A percentile compares a stretch with the other conserved stretches of the same genome.
phyloP scores from a whole-genome alignment of 1,140 invertebrate genomes.

The Drosophila micromelanica region DNA sequence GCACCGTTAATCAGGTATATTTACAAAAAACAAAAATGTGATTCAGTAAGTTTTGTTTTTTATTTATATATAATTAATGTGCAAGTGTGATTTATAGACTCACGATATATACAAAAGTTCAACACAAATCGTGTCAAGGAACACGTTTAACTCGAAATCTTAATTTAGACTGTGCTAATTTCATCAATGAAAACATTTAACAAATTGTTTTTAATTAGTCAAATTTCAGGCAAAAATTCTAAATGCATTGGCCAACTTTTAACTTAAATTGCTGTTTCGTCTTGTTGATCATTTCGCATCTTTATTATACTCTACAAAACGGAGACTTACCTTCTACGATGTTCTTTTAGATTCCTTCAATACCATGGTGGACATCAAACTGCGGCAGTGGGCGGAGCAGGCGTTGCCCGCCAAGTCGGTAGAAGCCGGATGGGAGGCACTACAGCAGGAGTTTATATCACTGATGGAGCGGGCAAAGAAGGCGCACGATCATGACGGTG shows the following conservation, averaged over 20 bases:
- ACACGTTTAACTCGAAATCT: slow-evolving; percentile 56
- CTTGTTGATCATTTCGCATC: slow-evolving; percentile 56
- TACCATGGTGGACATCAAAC: slow-evolving; percentile 97
- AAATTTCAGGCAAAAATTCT: slow-evolving; percentile 31
- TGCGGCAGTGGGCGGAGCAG: slow-evolving; percentile 97
- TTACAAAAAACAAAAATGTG: slow-evolving; percentile 41
- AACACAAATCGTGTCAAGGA: slow-evolving; percentile 23
- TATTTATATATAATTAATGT: slow-evolving; percentile 24
- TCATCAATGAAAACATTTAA: slow-evolving; percentile 55
- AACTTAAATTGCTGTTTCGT: slow-evolving; percentile 34
- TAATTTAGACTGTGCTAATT: slow-evolving; percentile 59
- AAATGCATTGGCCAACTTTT: slow-evolving; percentile 39
- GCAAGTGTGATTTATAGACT: slow-evolving; percentile 55
- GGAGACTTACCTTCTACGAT: slow-evolving; percentile 3
- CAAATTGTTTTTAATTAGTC: slow-evolving; percentile 46
- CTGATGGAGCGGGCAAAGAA: slow-evolving; percentile 91
- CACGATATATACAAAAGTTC: slow-evolving; percentile 41
- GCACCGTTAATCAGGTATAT: slow-evolving; percentile 29
- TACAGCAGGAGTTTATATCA: slow-evolving; percentile 93
- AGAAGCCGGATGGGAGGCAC: slow-evolving; percentile 92
- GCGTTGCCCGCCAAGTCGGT: slow-evolving; percentile 94
- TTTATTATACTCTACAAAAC: neutral
- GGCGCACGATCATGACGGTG: slow-evolving; percentile 91
- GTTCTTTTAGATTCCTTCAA: slow-evolving; percentile 93
- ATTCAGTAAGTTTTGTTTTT: slow-evolving; percentile 50